Base-by-base conservation (phyloP, 2,888 invertebrate genomes). In the Microplitis manilae region DNA sequence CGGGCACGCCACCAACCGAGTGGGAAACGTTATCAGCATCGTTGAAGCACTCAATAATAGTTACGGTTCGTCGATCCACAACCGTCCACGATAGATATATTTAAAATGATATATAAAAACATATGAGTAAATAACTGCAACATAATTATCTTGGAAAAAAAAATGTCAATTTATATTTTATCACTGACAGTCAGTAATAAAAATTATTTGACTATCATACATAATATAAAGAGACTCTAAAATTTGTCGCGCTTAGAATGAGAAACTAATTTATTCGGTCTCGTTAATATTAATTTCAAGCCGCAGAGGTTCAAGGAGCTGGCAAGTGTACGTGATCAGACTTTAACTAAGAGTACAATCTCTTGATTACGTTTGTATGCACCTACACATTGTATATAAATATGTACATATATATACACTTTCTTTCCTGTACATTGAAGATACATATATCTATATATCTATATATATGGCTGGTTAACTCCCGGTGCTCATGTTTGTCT, bases 221-320 rank as follows among this genome's bases (percentile, higher is more conserved):
- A 39, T 7, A 17, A 40, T 17, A 1, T 8, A 17, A 17, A 69
- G 68, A 15, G 9, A 13, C n/a, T 50, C 9, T 59, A n/a, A 60
- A 69, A 69, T 73, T 73, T 64, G 50, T 73, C 68, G 38, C 62
- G 71, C 60, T 67, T 62, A 68, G 30, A n/a, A 68, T 65, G 5
- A 75, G 62, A 76, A 77, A 65, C 67, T 69, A 80, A 81, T 82
- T 80, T 80, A 80, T 79, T 81, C 76, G 75, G 79, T 72, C 79
- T 82, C 75, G 79, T 81, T 81, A 82, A 82, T 82, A 82, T 82
- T 81, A 82, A 82, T 82, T 81, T 82, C 78, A 75, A 76, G 79
- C 74, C 78, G 75, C 70, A 61, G 75, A 81, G 82, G 80, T 81
- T 82, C 80, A 82, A 81, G 81, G 79, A 82, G 81, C 77, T 79